Percentiles rank a stretch among this genome's conserved stretches.
phyloP scores from a whole-genome alignment of 92 coral and sea anemone species.

The Zoanthus sansibaricus region DNA sequence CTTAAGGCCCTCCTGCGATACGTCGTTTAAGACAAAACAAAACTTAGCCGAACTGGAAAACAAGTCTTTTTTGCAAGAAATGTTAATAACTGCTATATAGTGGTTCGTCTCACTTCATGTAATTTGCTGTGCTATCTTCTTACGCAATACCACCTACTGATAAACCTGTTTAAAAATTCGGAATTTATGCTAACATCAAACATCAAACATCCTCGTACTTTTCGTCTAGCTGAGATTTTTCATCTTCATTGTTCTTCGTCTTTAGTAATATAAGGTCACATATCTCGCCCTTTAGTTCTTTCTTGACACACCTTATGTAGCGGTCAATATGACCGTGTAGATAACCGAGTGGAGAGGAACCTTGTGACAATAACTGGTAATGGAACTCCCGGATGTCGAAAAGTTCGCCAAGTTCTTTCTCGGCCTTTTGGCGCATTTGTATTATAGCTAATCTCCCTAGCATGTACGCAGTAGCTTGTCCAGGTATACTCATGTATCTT shows the following conservation, averaged over 20 bases:
- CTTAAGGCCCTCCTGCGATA: too few species aligned
- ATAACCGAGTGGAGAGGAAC: constrained; percentile 88
- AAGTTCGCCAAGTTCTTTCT: constrained; percentile 70
- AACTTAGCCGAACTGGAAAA: too few species aligned
- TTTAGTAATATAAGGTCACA: constrained; percentile 25
- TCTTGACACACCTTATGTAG: constrained; percentile 75
- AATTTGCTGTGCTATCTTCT: too few species aligned
- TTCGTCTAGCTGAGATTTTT: background rate
- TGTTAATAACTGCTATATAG: too few species aligned
- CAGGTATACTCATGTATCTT: constrained; percentile 97
- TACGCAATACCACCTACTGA: too few species aligned
- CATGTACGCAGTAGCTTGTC: constrained; percentile 99
- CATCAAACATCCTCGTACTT: background rate
- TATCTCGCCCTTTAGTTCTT: constrained; percentile 36
- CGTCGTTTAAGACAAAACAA: too few species aligned
- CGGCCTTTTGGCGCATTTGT: constrained; percentile 79
- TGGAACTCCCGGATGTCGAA: constrained; percentile 89
- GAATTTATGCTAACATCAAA: too few species aligned
- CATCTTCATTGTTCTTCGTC: background rate
- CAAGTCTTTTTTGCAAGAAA: too few species aligned
- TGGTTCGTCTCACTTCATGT: too few species aligned
- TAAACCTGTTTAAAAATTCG: too few species aligned
- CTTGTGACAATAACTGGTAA: constrained; percentile 93
- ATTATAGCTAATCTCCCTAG: constrained; percentile 91
- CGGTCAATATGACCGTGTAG: constrained; percentile 81